A percentile compares a stretch with the other conserved stretches of the same genome.
These are phyloP conservation scores for Cerastis rubricosa DNA, from an alignment of 2,888 invertebrate genomes.

Conservation along the genomic window DNA sequence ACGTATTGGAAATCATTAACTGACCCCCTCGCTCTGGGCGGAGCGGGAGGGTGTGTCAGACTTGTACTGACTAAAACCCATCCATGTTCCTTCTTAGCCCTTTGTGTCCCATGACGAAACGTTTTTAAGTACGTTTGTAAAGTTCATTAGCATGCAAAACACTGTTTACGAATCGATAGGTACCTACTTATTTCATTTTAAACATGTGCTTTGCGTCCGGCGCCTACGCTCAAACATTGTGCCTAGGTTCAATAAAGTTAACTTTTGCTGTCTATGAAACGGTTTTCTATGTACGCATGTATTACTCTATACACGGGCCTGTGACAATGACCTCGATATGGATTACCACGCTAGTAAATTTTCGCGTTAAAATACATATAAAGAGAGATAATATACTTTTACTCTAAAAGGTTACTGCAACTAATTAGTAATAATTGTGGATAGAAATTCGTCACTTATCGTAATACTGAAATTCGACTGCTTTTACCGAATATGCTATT, in stretches of 20 bases:
- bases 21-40: too few species aligned
- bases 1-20: too few species aligned
- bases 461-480: too few species aligned
- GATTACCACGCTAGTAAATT: neutral
- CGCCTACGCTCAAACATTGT: neutral
- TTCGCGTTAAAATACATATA: too few species aligned
- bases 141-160: slow-evolving; percentile 27
- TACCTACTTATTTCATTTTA: neutral
- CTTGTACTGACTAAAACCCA: too few species aligned
- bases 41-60: too few species aligned
- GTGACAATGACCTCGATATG: neutral
- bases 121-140: slow-evolving; percentile 16
- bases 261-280: neutral
- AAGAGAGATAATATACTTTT: neutral
- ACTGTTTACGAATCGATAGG: slow-evolving; percentile 5
- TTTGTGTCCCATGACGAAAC: too few species aligned
- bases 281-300: neutral
- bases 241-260: neutral
- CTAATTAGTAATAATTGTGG: neutral
- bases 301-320: neutral
- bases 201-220: neutral
- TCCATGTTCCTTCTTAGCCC: too few species aligned
- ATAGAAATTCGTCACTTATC: too few species aligned
- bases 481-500: too few species aligned
- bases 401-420: neutral